Evolutionary conservation across 1,140 invertebrate species (phyloP), one percentile per base, ranked within the genome.

Genomic region (Temnothorax longispinosus): DNA sequence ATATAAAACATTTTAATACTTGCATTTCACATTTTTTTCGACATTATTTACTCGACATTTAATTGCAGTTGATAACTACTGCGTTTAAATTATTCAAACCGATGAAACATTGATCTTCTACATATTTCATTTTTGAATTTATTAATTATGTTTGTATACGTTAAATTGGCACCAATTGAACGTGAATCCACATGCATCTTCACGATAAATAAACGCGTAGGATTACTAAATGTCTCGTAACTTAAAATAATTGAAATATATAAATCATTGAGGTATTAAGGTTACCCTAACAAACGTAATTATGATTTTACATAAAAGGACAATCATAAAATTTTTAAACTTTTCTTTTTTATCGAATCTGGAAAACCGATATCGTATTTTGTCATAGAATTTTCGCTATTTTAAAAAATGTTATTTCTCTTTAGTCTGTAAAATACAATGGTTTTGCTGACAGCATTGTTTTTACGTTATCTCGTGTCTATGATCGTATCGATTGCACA

Each of bases 401-500:
- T 74, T 50, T 0, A 3, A 71, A 71, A n/a, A 56, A 35, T 54
- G n/a, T 72, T 6, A 5, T 56, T 52, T 74, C 5, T 38, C 32
- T 74, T 13, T 21, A 6, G 8, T 50, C 1, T 72, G 1, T n/a
- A 35, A 11, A 56, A 38, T 56, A 15, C 35, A n/a, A 21, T 11
- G 35, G 10, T 8, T 21, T 35, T 4, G 15, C 32, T 38, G 32
- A 18, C n/a, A 50, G 5, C 8, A 35, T 4, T 52, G 13, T 4
- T 4, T 27, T 62, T 11, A 52, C 7, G 13, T 21, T 64, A 77
- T 77, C 6, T 41, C 27, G n/a, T n/a, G 6, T 38, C n/a, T 8
- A 50, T 35, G 3, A 27, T 64, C 10, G 11, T 58, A 82, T 82
- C 27, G 41, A 82, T 82, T 82, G 18, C n/a, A 62, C 44, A 75